Evolutionary conservation across 23 tunicate genomes (phyloP).

Genomic region (Styela plicata): DNA sequence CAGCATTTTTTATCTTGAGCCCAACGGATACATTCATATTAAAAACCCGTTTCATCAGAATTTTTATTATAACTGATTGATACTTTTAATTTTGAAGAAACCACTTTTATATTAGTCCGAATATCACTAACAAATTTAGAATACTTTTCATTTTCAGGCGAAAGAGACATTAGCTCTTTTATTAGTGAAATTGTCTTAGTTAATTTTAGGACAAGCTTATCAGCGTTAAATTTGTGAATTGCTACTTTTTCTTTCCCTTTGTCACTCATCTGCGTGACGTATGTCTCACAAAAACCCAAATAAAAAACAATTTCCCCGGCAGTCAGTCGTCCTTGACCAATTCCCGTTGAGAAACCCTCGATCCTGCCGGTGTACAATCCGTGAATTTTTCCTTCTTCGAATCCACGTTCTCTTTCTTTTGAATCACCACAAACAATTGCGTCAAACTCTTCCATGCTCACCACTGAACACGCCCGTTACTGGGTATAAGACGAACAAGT

Average conservation of each 20-base stretch:
- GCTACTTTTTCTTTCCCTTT: too few species aligned
- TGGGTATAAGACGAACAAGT: too few species aligned
- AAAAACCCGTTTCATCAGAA: background rate
- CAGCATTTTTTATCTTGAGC: too few species aligned
- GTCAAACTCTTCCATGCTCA: constrained; percentile 33
- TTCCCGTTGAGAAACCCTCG: constrained; percentile 21
- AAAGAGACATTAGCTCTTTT: background rate
- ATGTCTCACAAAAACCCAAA: constrained; percentile 19
- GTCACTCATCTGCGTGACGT: constrained; percentile 1
- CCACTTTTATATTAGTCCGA: background rate
- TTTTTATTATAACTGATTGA: background rate
- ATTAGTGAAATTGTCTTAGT: background rate
- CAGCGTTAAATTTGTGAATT: background rate
- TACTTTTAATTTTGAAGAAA: constrained; percentile 3
- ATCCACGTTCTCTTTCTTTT: background rate
- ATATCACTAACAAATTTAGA: background rate
- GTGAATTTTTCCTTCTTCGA: background rate
- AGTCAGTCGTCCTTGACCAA: background rate
- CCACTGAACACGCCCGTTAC: too few species aligned
- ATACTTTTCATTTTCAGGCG: constrained; percentile 1
- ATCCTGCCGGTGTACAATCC: background rate
- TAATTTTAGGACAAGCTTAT: background rate
- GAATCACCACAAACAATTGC: constrained; percentile 9
- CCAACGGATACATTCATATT: too few species aligned
- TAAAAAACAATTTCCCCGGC: constrained; percentile 18